These are phyloP conservation scores for Gadus chalcogrammus DNA, from an alignment of 2,113 vertebrate species.

Conservation along the genomic window DNA sequence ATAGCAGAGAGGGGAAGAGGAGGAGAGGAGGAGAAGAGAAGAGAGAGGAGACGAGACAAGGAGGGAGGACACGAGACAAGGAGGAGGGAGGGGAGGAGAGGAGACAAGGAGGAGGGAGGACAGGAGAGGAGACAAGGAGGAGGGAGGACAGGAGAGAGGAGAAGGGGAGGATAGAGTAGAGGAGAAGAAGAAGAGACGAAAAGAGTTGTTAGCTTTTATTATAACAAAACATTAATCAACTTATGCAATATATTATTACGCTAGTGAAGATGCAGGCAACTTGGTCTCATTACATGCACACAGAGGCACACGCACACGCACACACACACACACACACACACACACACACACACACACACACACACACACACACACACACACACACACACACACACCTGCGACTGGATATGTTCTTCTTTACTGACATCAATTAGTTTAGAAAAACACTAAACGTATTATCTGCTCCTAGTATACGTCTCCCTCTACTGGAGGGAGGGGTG, in stretches of 20 bases:
- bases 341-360: slow-evolving; percentile 7
- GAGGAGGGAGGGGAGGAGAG: not conserved
- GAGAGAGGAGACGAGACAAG: not conserved
- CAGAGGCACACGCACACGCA: not conserved
- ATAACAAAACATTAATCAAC: no score
- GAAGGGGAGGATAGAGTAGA: no score
- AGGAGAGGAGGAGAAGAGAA: not conserved
- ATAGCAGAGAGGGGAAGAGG: not conserved
- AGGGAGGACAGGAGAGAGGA: not conserved
- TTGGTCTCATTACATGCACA: not conserved
- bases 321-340: slow-evolving; percentile 12
- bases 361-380: slow-evolving; percentile 11
- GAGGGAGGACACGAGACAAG: not conserved
- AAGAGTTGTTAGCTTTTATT: no score
- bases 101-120: no score
- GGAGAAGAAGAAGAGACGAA: no score
- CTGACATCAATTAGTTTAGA: no score
- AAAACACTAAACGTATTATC: not conserved
- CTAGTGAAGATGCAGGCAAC: no score
- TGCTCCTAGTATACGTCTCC: not conserved
- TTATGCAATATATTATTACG: no score
- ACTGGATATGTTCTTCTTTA: no score
- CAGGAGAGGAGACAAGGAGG: no score
- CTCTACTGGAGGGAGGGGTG: not conserved
- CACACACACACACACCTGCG: slow-evolving; percentile 2